A percentile compares a stretch with the other conserved stretches of the same genome.
Evolutionary conservation across 2,797 vertebrate species (phyloP).

Genomic region (Pangasius djambal): DNA sequence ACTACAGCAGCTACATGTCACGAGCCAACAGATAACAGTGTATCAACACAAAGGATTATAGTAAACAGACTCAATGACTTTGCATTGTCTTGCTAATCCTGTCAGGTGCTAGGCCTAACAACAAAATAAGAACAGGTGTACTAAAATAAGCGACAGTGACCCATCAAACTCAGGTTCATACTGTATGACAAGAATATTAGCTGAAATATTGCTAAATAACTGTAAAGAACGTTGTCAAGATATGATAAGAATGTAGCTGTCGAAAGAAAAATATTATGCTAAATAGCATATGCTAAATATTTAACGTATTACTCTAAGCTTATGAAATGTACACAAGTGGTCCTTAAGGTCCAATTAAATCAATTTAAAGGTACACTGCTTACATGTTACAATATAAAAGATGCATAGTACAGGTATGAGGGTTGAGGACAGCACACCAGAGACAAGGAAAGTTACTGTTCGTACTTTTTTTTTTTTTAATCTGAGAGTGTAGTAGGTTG

Average conservation of each 20-base stretch:
- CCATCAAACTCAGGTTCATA: no score
- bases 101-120: neutral
- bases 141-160: neutral
- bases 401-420: neutral
- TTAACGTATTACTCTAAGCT: neutral
- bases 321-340: neutral
- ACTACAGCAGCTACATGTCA: neutral
- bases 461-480: neutral
- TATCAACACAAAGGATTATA: neutral
- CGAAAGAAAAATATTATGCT: neutral
- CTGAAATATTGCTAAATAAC: no score
- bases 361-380: neutral
- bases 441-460: neutral
- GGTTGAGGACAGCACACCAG: neutral
- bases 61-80: slow-evolving; percentile 18
- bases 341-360: neutral
- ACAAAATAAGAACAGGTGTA: slow-evolving; percentile 1
- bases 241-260: neutral
- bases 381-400: neutral
- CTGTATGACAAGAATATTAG: neutral
- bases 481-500: neutral
- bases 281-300: neutral
- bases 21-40: slow-evolving; percentile 1
- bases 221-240: neutral
- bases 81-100: neutral